Evolutionary conservation across 2,797 vertebrate genomes (phyloP), one percentile per base, ranked within the genome.

Genomic region (Capromys pilorides): DNA sequence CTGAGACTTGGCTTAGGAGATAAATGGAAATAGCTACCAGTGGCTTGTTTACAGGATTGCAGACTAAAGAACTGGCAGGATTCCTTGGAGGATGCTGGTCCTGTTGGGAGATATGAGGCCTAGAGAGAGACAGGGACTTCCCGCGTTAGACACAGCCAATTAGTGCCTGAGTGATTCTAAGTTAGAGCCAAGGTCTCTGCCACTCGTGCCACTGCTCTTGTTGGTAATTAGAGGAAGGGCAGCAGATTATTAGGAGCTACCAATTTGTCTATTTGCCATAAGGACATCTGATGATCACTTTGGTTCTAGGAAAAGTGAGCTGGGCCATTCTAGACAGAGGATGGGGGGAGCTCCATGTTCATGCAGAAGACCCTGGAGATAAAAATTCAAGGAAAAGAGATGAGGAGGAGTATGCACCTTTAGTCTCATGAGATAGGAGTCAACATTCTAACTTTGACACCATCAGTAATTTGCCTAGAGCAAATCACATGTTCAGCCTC

Each of bases 71-170:
- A n/a, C 11, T 6, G 61, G 57, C 28, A 88, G 39, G 59, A 26
- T 36, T 0, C 1, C 36, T 45, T 31, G 41, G 31, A 54, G 6
- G 12, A 16, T 67, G 9, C 28, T 84, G 18, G 36, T 59, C 28
- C 49, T 83, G 2, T 2, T n/a, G 33, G 2, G 26, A 75, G 89
- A 91, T 82, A 71, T 1, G 22, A 96, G 51, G 45, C 31, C 67
- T 41, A 11, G 16, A 21, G 2, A 89, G 33, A 24, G 19, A 0
- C 51, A 88, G 85, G 45, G 19, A 49, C 12, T 41, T 64, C 45
- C 0, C 8, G 10, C 24, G 41, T 1, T 11, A 11, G 8, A 26
- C 6, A 51, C 31, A 69, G 49, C 0, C 41, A 36, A 16, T 41
- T 39, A 18, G n/a, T 19, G 41, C 24, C 36, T 24, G 18, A 88